Base-by-base conservation (phyloP, 2,113 vertebrate species). In the Falcunculus frontatus region DNA sequence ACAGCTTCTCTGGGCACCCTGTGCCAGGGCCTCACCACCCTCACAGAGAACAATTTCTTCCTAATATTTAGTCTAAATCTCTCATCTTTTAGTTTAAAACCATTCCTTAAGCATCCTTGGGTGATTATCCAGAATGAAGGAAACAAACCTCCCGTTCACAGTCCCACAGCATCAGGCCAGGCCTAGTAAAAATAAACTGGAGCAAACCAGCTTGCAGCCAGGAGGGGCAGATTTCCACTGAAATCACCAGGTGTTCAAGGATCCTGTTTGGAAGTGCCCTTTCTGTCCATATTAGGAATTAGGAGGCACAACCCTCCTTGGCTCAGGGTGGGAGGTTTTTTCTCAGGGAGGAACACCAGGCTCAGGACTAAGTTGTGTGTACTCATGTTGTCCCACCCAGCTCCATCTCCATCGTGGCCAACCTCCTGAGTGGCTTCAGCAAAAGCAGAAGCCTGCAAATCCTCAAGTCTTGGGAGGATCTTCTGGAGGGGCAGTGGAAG, bases 21-120 rank as follows among this genome's bases (percentile, higher is more conserved):
- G 16, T 41, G 13, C 59, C 62, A 41, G n/a, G 25, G 25, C 39
- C 56, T 73, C 6, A 0, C 1, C 7, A 11, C 15, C 6, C 47
- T 76, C 55, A 16, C 15, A 37, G 30, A 5, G 26, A 35, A 35
- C 0, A 35, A 27, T 53, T 49, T 1, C 7, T 35, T 56, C 41
- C 41, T 7, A 23, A 55, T 56, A 69, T 29, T 60, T 63, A 33
- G 4, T 23, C 22, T 33, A 23, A 76, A 77, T 33, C 32, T 55
- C 26, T 49, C 26, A 37, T 42, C 4, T 42, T 49, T 70, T 8
- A 29, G 12, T 56, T 63, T 49, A 49, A 76, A 69, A 42, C 10
- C 12, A 29, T 55, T 63, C 20, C 35, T 68, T 64, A 26, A 37
- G 10, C 39, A 37, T 32, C n/a, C 5, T 37, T 12, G 23, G 14